Evolutionary conservation across 2,113 vertebrate species (phyloP), one percentile per base, ranked within the genome.

Genomic region (Ceuthmochares aereus): DNA sequence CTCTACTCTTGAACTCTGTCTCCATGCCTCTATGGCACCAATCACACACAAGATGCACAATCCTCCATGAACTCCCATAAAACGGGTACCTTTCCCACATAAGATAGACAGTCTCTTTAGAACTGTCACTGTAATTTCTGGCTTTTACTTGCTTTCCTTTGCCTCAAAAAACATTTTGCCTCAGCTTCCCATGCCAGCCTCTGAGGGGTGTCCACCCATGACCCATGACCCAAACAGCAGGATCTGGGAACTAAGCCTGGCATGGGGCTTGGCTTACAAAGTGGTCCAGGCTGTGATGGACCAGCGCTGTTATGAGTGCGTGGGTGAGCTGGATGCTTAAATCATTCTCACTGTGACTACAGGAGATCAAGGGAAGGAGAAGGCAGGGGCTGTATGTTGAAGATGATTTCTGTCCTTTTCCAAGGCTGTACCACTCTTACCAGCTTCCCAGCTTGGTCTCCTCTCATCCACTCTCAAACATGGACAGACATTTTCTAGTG

Each of bases 141-240:
- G 6, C 12, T 75, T 80, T 86, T 49, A 36, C 34, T 7, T 68
- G 69, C 34, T 81, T 63, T 69, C 30, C 8, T 26, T 87, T 2
- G 1, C 18, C 21, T 49, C 18, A 81, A n/a, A 43, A 29, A 68
- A 36, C 49, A 37, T 21, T 55, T 51, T 92, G 26, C 40, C 19
- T 81, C 42, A 63, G 32, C 14, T 81, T 81, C 26, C 42, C 22
- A 14, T 37, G 55, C 26, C 27, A 69, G 54, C 10, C 22, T 69
- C 54, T 32, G 26, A 55, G 55, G 67, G 26, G 22, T 1, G 0
- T 69, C 62, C 22, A 47, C 25, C 15, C 29, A 40, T 0, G 4
- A 47, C 25, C 15, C 29, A 40, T 0, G 4, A 49, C 21, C 47
- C 42, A n/a, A 32, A 51, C 8, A 87, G 63, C 22, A 63, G 76